phyloP scores from a whole-genome alignment of 2,888 invertebrate genomes.

The Drosophila trichaetosa region DNA sequence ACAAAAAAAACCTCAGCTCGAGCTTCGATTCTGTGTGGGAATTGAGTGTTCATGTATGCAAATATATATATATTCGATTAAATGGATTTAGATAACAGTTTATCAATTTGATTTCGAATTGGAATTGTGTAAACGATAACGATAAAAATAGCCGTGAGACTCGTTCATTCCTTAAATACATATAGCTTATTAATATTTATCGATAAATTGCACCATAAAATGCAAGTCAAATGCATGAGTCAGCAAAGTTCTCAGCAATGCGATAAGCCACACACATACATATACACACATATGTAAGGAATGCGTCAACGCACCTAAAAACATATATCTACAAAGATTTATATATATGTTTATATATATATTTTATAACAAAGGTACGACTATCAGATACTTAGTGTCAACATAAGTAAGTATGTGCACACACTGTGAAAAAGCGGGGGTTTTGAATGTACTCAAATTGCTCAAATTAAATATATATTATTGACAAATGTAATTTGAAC shows the following conservation, averaged over 20 bases:
- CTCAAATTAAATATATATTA: not conserved
- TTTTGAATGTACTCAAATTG: not conserved
- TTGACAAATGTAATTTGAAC: too few species aligned
- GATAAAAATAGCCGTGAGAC: not conserved
- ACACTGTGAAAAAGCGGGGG: constrained; percentile 29
- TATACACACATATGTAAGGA: not conserved
- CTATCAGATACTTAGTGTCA: constrained; percentile 35
- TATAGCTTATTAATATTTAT: constrained; percentile 16
- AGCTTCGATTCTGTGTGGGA: not conserved
- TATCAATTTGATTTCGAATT: not conserved
- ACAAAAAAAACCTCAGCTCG: not conserved
- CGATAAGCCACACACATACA: constrained; percentile 19
- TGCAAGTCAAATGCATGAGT: constrained; percentile 36
- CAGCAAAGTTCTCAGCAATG: constrained; percentile 12
- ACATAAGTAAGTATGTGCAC: constrained; percentile 8
- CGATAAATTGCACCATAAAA: constrained; percentile 44
- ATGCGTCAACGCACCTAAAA: constrained; percentile 42
- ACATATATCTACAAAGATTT: constrained; percentile 2
- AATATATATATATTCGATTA: not conserved
- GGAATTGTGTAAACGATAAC: not conserved
- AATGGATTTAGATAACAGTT: not conserved
- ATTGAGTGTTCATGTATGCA: not conserved
- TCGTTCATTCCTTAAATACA: not conserved
- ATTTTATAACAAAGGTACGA: constrained; percentile 17
- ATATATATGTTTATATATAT: constrained; percentile 7